These are phyloP conservation scores for Platypus cylindrus DNA, from an alignment of 2,888 invertebrate genomes.

Conservation along the genomic window DNA sequence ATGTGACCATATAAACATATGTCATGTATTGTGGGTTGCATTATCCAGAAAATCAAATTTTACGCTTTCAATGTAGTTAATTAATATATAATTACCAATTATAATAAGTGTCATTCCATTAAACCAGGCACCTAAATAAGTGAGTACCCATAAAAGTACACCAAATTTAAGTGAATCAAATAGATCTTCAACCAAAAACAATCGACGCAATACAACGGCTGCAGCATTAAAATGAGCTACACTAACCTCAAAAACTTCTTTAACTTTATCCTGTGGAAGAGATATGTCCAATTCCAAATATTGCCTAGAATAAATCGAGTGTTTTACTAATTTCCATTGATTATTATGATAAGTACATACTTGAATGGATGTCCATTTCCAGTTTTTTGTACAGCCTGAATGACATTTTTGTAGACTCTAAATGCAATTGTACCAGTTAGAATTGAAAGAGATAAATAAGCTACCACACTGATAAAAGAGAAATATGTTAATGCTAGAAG, in stretches of 20 bases:
- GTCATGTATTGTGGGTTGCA: too few relatives aligned
- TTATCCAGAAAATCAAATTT: too few relatives aligned
- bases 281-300: conserved; percentile 79
- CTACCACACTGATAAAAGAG: conserved; percentile 90
- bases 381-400: conserved; percentile 93
- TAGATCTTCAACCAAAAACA: conserved; percentile 94
- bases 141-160: conserved; percentile 88
- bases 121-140: conserved; percentile 97
- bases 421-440: conserved; percentile 83
- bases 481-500: conserved; percentile 89
- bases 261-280: conserved; percentile 75
- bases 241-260: conserved; percentile 73
- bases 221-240: conserved; percentile 80
- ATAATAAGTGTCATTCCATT: conserved; percentile 98
- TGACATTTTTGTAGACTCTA: conserved; percentile 91
- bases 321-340: too few relatives aligned
- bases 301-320: too few relatives aligned
- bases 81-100: conserved; percentile 76
- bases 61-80: too few relatives aligned
- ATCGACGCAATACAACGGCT: conserved; percentile 70
- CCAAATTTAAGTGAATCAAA: conserved; percentile 94
- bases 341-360: conserved; percentile 41
- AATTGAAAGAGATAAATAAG: conserved; percentile 77
- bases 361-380: conserved; percentile 96
- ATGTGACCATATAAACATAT: too few relatives aligned